Evolutionary conservation across 92 coral and sea anemone genomes (phyloP), one percentile per base, ranked within the genome.

Genomic region (Metridium senile): DNA sequence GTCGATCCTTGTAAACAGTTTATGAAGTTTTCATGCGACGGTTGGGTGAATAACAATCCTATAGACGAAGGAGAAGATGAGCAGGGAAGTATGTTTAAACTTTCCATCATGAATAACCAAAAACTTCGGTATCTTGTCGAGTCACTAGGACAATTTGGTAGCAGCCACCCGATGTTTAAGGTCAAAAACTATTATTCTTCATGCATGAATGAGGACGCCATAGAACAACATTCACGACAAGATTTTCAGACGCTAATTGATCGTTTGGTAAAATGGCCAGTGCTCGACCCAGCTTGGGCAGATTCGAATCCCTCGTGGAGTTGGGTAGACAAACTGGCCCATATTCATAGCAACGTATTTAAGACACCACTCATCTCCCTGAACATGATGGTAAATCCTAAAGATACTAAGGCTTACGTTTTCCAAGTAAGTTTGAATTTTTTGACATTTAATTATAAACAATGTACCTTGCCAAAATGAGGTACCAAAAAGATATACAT

Each of bases 11-110:
- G 91, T 51, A 70, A 70, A 20, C 32, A 87, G 33, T 74, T 82
- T 62, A 74, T 59, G 75, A 77, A 46, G 58, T 46, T 82, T 66
- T 72, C 91, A 0, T 87, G 91, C 70, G 88, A 81, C 28, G 77
- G 84, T 22, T 87, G 91, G 91, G 74, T 68, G 8, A 52, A 69
- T 17, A 34, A 62, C 1, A 74, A 87, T 47, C 88, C 88, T 8
- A 83, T 87, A 20, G 82, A 81, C 1, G 81, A 82, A 9, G 77
- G 87, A n/a, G 66, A 43, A 22, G 74, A 62, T 51, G 73, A 77
- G 63, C 39, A 58, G 21, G 91, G 71, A 33, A 35, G 66, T 9
- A 69, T 79, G 72, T 23, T 34, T 17, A 6, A 11, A 10, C 57
- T 78, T 11, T 72, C 62, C 1, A 70, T 66, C 58, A 23, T 29